Evolutionary conservation across 2,797 vertebrate genomes (phyloP), one percentile per base, ranked within the genome.

Genomic region (Carcharodon carcharias): DNA sequence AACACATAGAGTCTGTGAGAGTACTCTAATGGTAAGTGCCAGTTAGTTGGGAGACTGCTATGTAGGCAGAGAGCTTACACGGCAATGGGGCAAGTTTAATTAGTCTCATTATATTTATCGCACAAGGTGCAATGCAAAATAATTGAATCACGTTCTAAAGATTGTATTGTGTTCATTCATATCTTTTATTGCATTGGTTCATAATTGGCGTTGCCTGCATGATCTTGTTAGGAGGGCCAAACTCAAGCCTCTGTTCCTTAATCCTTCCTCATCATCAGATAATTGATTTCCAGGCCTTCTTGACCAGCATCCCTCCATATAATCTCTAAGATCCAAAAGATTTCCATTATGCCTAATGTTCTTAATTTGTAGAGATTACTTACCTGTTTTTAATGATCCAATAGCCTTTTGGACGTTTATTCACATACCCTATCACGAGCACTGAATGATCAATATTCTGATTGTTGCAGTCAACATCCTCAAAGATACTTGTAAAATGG

Each of bases 361-460:
- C 35, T 40, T 93, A 7, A 93, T 2, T 18, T 23, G 16, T n/a
- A 21, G 58, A n/a, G 40, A 40, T 65, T 31, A 73, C 65, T 96
- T 92, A 96, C 96, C 93, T 96, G 82, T 96, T 96, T 89, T 95
- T 96, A 91, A 96, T 82, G 45, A 96, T 96, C 96, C 96, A 96
- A 61, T 96, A 96, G n/a, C 92, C 11, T 28, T 96, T 54, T 28
- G n/a, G 1, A 21, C 40, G 28, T 26, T 23, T 45, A 50, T 73
- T 65, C 35, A 88, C 88, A 14, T 69, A 96, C 0, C 96, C 96
- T 4, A 96, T 26, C 71, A 96, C 11, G 35, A 96, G 18, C 40
- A 96, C 94, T 1, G 61, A 88, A 94, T 96, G 96, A 28, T n/a
- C n/a, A n/a, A n/a, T n/a, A n/a, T n/a, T n/a, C n/a, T n/a, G n/a